Percentiles rank a stretch among this genome's conserved stretches.
Evolutionary conservation across 2,888 invertebrate species (phyloP).

Genomic region (Nipponacmea schrenckii): DNA sequence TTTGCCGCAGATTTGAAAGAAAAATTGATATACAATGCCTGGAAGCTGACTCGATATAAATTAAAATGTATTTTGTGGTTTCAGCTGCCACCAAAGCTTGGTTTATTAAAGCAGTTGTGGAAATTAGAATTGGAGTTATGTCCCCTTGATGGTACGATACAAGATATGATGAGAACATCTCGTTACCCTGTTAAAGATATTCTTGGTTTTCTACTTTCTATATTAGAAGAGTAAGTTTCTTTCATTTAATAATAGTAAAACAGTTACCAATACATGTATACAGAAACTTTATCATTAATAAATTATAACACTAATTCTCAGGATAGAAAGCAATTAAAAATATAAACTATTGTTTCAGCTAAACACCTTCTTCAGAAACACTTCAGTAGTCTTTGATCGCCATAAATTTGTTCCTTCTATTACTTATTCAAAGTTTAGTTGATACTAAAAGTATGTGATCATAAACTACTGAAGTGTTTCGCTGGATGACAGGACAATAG

Average conservation of each 20-base stretch:
- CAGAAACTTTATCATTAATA: too few species aligned
- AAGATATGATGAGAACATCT: slow-evolving; percentile 77
- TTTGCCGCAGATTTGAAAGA: background rate
- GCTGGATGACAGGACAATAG: too few species aligned
- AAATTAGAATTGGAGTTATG: slow-evolving; percentile 93
- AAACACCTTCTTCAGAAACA: too few species aligned
- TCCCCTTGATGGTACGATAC: slow-evolving; percentile 62
- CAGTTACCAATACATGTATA: background rate
- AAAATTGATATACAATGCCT: background rate
- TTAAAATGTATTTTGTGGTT: slow-evolving; percentile 56
- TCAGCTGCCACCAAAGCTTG: slow-evolving; percentile 94
- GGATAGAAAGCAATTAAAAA: too few species aligned
- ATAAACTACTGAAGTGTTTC: too few species aligned
- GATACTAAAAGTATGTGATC: too few species aligned
- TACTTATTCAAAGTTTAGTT: too few species aligned
- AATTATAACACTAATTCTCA: too few species aligned
- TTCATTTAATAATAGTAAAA: background rate
- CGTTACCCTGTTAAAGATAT: slow-evolving; percentile 94
- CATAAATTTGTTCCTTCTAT: too few species aligned
- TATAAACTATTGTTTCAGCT: too few species aligned
- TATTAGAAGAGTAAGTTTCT: slow-evolving; percentile 70
- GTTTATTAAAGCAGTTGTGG: slow-evolving; percentile 93
- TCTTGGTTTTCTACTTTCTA: slow-evolving; percentile 88
- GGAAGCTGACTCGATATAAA: too few species aligned
- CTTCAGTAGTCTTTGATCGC: too few species aligned